Base-by-base conservation (phyloP, 1,140 invertebrate species). In the Brachionus manjavacas region DNA sequence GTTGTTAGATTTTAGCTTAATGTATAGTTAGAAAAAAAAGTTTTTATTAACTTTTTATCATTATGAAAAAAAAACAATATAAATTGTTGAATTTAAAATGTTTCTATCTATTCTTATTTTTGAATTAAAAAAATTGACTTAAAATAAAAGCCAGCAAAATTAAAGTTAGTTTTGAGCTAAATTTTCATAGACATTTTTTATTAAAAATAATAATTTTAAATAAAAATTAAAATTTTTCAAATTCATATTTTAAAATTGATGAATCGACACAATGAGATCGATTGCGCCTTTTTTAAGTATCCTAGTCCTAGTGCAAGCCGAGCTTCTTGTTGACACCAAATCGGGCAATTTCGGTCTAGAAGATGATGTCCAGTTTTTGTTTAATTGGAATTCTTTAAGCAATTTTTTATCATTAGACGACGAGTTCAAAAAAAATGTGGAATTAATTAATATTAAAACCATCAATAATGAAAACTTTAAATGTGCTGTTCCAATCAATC, bases 281-380 rank as follows among this genome's bases (percentile, higher is more conserved):
- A 60, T 60, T 60, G 7, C 9, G n/a, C 16, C 20, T 6, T 60
- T 60, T 60, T 60, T 60, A 60, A 20, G 52, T 60, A 60, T 60
- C 9, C 3, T 60, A 60, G 52, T 9, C 8, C 16, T 60, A 3
- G 52, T 60, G 52, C n/a, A 60, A 60, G 16, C n/a, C 20, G 52
- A 60, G 9, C 52, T 60, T 60, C 16, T 60, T 9, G 20, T 60
- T 23, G 52, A 60, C 25, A 60, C 52, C n/a, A 60, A 60, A 60
- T 60, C 52, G 52, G 4, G n/a, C n/a, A 60, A 60, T 60, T 7
- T 60, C 6, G 76, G 76, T n/a, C 28, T 81, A 20, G 79, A 81
- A 39, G 79, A 81, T 81, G 79, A 81, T 81, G n/a, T 81, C 8
- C 79, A 81, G 20, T 81, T 81, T 81, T 41, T 68, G 14, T 64